Evolutionary conservation across 2,113 vertebrate genomes (phyloP).

Genomic region (Chionodraco myersi): DNA sequence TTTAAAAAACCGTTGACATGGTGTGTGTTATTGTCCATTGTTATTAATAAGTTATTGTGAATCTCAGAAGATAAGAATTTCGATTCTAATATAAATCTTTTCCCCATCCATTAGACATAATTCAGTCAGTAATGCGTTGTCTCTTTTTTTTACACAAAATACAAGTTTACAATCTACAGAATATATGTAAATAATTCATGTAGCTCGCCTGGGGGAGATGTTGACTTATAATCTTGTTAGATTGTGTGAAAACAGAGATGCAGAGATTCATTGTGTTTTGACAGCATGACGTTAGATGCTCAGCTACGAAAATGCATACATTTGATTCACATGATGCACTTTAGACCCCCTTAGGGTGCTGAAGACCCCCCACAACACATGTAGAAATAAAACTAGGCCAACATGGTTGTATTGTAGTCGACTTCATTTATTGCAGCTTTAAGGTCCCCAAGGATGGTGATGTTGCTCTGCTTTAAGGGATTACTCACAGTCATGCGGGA

Average conservation of each 20-base stretch:
- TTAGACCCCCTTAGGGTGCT: conserved; percentile 20
- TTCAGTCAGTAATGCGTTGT: too few species aligned
- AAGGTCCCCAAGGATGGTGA: neutral
- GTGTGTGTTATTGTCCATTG: too few species aligned
- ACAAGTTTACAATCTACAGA: neutral
- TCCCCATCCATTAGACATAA: too few species aligned
- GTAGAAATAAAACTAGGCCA: conserved; percentile 51
- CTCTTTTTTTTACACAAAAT: neutral
- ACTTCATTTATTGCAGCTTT: neutral
- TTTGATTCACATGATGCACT: conserved; percentile 44
- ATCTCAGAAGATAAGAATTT: too few species aligned
- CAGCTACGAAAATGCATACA: conserved; percentile 21
- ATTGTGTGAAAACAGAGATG: neutral
- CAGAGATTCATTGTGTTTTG: conserved; percentile 17
- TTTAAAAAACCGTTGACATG: too few species aligned
- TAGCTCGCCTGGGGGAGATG: neutral
- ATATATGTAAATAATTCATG: neutral
- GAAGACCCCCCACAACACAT: conserved; percentile 25
- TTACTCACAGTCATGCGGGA: neutral
- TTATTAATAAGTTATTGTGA: too few species aligned
- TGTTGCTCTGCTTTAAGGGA: neutral
- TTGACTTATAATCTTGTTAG: neutral
- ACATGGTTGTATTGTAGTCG: neutral
- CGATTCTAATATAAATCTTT: too few species aligned
- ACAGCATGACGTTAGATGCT: conserved; percentile 13